Conservation (phyloP, 2,888 invertebrate genomes). For the Odontocolon sp. region DNA sequence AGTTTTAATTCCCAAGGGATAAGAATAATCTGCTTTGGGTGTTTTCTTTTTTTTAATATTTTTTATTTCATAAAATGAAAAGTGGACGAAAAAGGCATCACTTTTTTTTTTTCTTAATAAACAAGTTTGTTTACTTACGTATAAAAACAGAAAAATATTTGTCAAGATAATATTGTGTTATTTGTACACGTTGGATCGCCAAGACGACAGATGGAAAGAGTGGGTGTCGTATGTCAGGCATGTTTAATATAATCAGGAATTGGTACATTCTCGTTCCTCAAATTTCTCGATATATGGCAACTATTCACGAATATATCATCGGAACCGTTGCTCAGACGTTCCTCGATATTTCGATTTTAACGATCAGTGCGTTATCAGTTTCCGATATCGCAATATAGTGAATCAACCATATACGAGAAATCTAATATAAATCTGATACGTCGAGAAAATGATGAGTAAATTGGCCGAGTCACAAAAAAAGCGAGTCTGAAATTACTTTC, state of each 20-base stretch:
- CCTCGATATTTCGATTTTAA: constrained; percentile 11
- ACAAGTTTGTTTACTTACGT: too few species aligned
- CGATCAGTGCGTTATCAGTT: constrained; percentile 17
- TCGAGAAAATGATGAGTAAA: too few species aligned
- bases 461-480: too few species aligned
- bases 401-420: background rate
- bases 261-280: constrained; percentile 33
- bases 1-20: too few species aligned
- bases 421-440: constrained; percentile 17
- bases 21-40: too few species aligned
- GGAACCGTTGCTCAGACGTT: constrained; percentile 12
- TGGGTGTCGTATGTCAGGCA: constrained; percentile 27
- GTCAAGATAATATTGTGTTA: too few species aligned
- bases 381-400: background rate
- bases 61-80: too few species aligned
- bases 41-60: too few species aligned
- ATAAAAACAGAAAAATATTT: too few species aligned
- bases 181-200: constrained; percentile 36
- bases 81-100: too few species aligned
- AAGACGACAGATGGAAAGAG: constrained; percentile 8
- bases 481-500: too few species aligned
- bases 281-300: constrained; percentile 41
- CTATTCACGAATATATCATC: constrained; percentile 23
- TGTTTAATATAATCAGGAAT: constrained; percentile 39
- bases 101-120: too few species aligned